Percentiles rank a stretch among this genome's conserved stretches.
These are phyloP conservation scores for Diorhabda sublineata DNA, from an alignment of 1,140 invertebrate species.

Conservation along the genomic window DNA sequence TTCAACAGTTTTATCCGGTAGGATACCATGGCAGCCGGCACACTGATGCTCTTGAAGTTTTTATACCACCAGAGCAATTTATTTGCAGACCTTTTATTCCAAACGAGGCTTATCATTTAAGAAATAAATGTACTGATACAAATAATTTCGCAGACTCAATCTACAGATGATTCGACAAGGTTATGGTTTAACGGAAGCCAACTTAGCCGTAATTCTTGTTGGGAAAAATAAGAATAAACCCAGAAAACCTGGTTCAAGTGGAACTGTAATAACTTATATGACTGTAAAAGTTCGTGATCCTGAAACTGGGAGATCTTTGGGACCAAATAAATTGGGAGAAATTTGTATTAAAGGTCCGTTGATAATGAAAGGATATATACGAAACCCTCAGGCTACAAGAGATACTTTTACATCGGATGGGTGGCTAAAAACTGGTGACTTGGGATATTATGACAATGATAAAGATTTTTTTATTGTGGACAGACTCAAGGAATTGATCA, in stretches of 20 bases:
- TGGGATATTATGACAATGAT: conserved; percentile 67
- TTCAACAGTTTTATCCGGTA: too few species aligned
- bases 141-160: too few species aligned
- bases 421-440: conserved; percentile 73
- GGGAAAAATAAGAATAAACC: background rate
- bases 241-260: conserved; percentile 18
- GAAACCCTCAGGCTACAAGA: conserved; percentile 57
- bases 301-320: conserved; percentile 56
- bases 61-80: too few species aligned
- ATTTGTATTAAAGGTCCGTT: conserved; percentile 59
- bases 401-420: conserved; percentile 62
- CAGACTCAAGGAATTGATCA: conserved; percentile 75
- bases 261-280: conserved; percentile 51
- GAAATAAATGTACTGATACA: too few species aligned
- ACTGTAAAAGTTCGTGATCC: conserved; percentile 58
- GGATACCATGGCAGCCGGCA: too few species aligned
- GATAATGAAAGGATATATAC: conserved; percentile 61
- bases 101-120: too few species aligned
- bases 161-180: conserved; percentile 10
- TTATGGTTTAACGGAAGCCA: conserved; percentile 25
- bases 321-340: conserved; percentile 61
- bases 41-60: too few species aligned
- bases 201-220: conserved; percentile 18
- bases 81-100: too few species aligned
- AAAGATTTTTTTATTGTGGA: conserved; percentile 70